Evolutionary conservation across 2,113 vertebrate genomes (phyloP).

Genomic region (Dicentrarchus labrax): DNA sequence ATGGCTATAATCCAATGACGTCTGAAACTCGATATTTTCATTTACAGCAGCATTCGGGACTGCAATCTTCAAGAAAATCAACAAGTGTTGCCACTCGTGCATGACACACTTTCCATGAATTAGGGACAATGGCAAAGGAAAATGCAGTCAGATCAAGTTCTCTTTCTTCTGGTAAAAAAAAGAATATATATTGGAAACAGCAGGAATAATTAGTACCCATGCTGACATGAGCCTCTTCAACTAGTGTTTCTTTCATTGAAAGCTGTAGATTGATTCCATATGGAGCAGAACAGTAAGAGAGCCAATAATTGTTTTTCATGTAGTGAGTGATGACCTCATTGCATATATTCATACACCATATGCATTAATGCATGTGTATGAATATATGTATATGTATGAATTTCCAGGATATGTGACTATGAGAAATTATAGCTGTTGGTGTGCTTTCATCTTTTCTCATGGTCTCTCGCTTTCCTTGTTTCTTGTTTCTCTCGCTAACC

Average conservation of each 20-base stretch:
- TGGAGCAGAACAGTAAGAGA: conserved; percentile 19
- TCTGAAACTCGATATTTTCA: too few species aligned
- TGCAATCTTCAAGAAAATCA: conserved; percentile 7
- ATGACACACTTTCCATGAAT: conserved; percentile 11
- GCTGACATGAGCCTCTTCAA: not conserved
- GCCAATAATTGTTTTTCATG: conserved; percentile 63
- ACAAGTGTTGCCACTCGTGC: not conserved
- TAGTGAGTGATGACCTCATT: conserved; percentile 65
- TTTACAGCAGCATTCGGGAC: not conserved
- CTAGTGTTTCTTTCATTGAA: conserved; percentile 2
- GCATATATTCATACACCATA: conserved; percentile 48
- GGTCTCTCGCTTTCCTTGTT: conserved; percentile 8
- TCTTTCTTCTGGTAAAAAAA: not conserved
- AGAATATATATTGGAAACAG: not conserved
- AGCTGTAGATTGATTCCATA: conserved; percentile 24
- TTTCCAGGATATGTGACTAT: conserved; percentile 47
- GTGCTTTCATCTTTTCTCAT: conserved; percentile 52
- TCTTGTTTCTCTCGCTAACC: conserved; percentile 51
- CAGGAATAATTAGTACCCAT: not conserved
- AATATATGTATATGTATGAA: conserved; percentile 51
- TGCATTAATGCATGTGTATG: conserved; percentile 66
- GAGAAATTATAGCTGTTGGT: conserved; percentile 57
- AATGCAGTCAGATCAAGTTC: not conserved
- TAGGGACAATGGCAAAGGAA: not conserved
- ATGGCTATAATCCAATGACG: too few species aligned